Percentiles rank a stretch among this genome's conserved stretches.
These are phyloP conservation scores for Tricholauxania praeusta DNA, from an alignment of 2,888 invertebrate species.

Conservation along the genomic window DNA sequence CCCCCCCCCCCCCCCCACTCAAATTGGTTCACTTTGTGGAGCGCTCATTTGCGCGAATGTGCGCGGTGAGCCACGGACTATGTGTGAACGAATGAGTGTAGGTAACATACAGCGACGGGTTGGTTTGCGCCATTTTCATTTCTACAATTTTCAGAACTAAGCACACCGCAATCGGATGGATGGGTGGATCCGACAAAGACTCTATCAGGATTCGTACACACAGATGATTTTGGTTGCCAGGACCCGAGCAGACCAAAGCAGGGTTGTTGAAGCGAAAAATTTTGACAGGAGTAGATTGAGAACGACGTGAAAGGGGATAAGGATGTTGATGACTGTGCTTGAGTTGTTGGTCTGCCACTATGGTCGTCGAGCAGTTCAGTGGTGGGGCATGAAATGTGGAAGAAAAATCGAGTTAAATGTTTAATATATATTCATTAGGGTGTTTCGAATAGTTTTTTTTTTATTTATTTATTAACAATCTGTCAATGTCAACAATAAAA, in stretches of 20 bases:
- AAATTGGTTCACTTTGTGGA: slow-evolving; percentile 54
- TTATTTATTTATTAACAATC: no score
- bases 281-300: slow-evolving; percentile 53
- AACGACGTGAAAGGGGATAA: slow-evolving; percentile 44
- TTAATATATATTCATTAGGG: no score
- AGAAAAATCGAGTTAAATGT: not conserved
- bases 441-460: no score
- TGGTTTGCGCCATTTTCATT: not conserved
- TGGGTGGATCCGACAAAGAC: slow-evolving; percentile 58
- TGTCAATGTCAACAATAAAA: no score
- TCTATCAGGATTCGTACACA: slow-evolving; percentile 42
- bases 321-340: slow-evolving; percentile 18
- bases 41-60: slow-evolving; percentile 48
- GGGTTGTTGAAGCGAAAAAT: slow-evolving; percentile 46
- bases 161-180: slow-evolving; percentile 42
- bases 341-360: slow-evolving; percentile 25
- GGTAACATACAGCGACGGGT: slow-evolving; percentile 11
- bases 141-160: not conserved
- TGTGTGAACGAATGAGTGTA: slow-evolving; percentile 39
- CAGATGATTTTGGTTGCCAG: slow-evolving; percentile 52
- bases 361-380: not conserved
- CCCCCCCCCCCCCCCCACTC: slow-evolving; percentile 55
- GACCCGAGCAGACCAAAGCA: slow-evolving; percentile 60
- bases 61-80: slow-evolving; percentile 51
- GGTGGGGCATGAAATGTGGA: not conserved